Evolutionary conservation across 2,888 invertebrate species (phyloP).

Genomic region (Drosophila longiperda): DNA sequence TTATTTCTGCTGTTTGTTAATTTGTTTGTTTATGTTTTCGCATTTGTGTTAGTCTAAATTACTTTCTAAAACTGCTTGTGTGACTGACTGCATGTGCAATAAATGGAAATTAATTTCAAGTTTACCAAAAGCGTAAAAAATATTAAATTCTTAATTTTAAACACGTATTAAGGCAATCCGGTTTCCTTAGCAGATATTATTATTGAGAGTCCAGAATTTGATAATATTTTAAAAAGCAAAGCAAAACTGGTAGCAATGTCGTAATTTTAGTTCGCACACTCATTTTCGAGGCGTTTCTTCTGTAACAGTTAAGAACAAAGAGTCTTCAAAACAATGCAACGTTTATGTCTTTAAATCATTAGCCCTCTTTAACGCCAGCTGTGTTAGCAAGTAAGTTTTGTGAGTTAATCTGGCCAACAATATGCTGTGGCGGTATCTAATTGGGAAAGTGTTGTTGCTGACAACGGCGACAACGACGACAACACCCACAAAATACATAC

Average conservation of each 20-base stretch:
- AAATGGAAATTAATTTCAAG: conserved; percentile 13
- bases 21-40: conserved; percentile 48
- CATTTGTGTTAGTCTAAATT: conserved; percentile 47
- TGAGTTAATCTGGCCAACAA: conserved; percentile 34
- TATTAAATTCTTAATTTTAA: background rate
- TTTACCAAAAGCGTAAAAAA: conserved; percentile 8
- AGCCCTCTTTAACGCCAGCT: conserved; percentile 46
- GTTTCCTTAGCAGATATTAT: conserved; percentile 14
- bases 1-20: conserved; percentile 17
- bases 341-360: conserved; percentile 66
- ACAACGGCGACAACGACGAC: conserved; percentile 45
- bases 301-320: conserved; percentile 56
- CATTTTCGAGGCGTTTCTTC: conserved; percentile 39
- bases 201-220: background rate
- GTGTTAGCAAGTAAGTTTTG: conserved; percentile 30
- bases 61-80: conserved; percentile 63
- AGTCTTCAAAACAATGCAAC: conserved; percentile 42
- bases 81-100: conserved; percentile 46
- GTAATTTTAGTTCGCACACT: conserved; percentile 40
- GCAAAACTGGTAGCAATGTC: background rate
- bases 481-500: conserved; percentile 53
- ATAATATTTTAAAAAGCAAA: background rate
- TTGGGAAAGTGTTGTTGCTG: conserved; percentile 73
- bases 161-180: conserved; percentile 16
- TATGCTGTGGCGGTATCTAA: conserved; percentile 40